phyloP scores from a whole-genome alignment of 2,797 vertebrate species.

The Microctenopoma steveboyesi region DNA sequence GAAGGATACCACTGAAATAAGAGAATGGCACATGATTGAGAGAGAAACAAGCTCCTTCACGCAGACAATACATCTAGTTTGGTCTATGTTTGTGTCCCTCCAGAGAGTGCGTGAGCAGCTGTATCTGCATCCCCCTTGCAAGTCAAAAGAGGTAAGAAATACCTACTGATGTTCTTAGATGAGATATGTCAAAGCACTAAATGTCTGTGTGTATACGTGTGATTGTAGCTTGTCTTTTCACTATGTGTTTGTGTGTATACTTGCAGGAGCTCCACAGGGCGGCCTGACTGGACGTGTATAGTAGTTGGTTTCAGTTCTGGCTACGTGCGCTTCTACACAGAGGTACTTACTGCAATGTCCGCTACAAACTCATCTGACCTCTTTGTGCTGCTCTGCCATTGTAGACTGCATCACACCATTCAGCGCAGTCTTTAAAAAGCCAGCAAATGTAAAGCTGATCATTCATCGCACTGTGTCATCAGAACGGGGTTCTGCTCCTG shows the following conservation, averaged over 20 bases:
- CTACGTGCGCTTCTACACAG: conserved; percentile 96
- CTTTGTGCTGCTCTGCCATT: background rate
- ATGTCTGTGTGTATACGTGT: background rate
- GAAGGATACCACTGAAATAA: background rate
- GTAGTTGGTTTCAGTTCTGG: conserved; percentile 96
- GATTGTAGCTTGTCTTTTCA: background rate
- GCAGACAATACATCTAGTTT: background rate
- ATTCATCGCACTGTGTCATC: conserved; percentile 11
- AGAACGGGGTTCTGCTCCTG: conserved; percentile 95
- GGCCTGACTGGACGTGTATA: conserved; percentile 98
- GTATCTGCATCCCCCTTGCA: conserved; percentile 93
- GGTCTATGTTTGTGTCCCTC: conserved; percentile 43
- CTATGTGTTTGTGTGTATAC: conserved; percentile 7
- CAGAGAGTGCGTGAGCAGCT: conserved; percentile 92
- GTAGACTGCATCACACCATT: background rate
- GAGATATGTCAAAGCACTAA: background rate
- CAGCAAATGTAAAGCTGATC: background rate
- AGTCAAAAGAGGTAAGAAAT: conserved; percentile 94
- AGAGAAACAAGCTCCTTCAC: background rate
- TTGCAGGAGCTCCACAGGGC: conserved; percentile 92
- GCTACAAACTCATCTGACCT: background rate
- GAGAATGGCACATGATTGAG: conserved; percentile 1
- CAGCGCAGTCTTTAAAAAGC: background rate
- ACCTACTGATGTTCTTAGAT: background rate
- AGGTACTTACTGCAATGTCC: conserved; percentile 80